These are phyloP conservation scores for Acholoe squamosa DNA, from an alignment of 2,888 invertebrate species.

Conservation along the genomic window DNA sequence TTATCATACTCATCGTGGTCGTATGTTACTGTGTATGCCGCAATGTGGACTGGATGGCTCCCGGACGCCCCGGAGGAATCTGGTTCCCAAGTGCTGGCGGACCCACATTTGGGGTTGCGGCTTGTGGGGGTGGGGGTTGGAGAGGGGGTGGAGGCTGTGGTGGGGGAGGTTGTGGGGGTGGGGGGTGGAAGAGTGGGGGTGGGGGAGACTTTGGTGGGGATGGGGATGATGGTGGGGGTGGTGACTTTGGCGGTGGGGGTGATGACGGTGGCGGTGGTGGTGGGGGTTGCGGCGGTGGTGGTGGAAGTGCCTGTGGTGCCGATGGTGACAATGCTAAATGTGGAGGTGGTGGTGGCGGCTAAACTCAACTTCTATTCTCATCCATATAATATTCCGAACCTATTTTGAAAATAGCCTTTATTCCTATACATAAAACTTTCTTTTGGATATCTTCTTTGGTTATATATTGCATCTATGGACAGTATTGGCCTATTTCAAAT, in stretches of 20 bases:
- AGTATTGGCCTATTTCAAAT: no score
- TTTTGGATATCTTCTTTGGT: no score
- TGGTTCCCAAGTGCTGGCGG: not conserved
- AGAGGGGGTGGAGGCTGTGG: not conserved
- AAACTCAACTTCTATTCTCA: not conserved
- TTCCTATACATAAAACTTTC: no score
- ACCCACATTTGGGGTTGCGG: not conserved
- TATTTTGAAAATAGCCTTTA: no score
- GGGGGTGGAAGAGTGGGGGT: not conserved
- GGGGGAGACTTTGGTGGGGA: not conserved
- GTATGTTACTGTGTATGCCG: not conserved
- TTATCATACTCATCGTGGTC: not conserved
- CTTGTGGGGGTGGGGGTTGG: not conserved
- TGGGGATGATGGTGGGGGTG: not conserved
- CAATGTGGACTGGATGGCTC: not conserved
- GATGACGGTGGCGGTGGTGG: not conserved
- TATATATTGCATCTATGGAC: no score
- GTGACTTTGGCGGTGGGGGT: not conserved
- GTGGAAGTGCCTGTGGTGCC: not conserved
- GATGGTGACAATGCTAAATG: not conserved
- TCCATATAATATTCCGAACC: no score
- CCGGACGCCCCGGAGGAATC: not conserved
- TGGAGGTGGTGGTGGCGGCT: constrained; percentile 1
- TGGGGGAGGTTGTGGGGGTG: not conserved
- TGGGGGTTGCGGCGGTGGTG: not conserved